Percentiles rank a stretch among this genome's conserved stretches.
Evolutionary conservation across 2,797 vertebrate species (phyloP).

Genomic region (Argyrosomus regius): DNA sequence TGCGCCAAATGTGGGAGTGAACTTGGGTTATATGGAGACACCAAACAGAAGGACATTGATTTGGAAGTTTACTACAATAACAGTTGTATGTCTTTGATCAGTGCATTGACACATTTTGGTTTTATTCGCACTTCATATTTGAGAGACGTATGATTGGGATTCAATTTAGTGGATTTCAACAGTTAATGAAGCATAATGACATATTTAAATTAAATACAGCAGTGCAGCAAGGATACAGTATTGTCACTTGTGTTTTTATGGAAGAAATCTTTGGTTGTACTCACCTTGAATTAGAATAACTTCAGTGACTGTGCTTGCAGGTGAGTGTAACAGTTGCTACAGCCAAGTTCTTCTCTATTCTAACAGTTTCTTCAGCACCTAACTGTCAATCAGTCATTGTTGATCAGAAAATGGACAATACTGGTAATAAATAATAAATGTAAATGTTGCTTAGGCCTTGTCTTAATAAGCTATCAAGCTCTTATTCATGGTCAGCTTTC

Average conservation of each 20-base stretch:
- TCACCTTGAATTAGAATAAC: background rate
- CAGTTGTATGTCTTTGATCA: constrained; percentile 8
- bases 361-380: background rate
- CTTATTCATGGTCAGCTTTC: background rate
- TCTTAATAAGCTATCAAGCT: background rate
- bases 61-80: background rate
- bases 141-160: background rate
- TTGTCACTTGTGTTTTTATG: background rate
- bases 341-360: background rate
- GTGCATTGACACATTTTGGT: background rate
- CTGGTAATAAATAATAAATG: background rate
- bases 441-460: background rate
- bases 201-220: background rate
- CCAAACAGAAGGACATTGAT: constrained; percentile 40
- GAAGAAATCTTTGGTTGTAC: background rate
- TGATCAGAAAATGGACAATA: background rate
- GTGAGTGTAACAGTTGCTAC: background rate
- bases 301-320: constrained; percentile 5
- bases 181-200: background rate
- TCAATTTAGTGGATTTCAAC: background rate
- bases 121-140: background rate
- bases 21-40: constrained; percentile 16
- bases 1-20: constrained; percentile 37
- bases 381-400: background rate
- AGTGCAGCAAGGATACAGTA: background rate